phyloP scores from a whole-genome alignment of 2,113 vertebrate genomes.

The Pachyramphus minor region DNA sequence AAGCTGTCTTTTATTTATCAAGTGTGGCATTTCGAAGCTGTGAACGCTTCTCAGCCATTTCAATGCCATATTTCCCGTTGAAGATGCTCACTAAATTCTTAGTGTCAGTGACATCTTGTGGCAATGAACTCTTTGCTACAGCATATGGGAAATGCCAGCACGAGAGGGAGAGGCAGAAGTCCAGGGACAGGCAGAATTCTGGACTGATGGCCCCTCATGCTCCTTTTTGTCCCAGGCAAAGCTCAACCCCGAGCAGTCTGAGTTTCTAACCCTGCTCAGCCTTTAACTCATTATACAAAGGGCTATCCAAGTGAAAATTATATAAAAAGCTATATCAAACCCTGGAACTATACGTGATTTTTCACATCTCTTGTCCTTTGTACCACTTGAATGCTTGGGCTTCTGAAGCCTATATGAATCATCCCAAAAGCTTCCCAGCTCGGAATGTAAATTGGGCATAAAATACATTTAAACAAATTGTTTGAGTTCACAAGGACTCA shows the following conservation, averaged over 20 bases:
- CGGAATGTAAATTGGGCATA: not conserved
- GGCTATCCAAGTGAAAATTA: not conserved
- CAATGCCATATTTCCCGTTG: not conserved
- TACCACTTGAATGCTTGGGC: not conserved
- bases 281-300: not conserved
- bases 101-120: slow-evolving; percentile 66
- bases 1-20: not conserved
- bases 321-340: not conserved
- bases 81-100: slow-evolving; percentile 48
- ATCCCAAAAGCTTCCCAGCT: not conserved
- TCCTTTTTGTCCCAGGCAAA: not conserved
- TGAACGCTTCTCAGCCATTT: not conserved
- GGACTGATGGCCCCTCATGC: not conserved
- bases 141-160: not conserved
- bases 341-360: not conserved
- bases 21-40: not conserved
- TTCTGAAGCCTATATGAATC: not conserved
- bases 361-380: not conserved
- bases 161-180: not conserved
- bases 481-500: not conserved
- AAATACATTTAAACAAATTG: not conserved
- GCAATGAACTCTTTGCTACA: slow-evolving; percentile 43
- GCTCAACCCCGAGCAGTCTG: not conserved
- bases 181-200: not conserved
- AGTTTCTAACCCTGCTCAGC: not conserved